Conservation (phyloP, 2,113 vertebrate genomes). For the Carassius gibelio region DNA sequence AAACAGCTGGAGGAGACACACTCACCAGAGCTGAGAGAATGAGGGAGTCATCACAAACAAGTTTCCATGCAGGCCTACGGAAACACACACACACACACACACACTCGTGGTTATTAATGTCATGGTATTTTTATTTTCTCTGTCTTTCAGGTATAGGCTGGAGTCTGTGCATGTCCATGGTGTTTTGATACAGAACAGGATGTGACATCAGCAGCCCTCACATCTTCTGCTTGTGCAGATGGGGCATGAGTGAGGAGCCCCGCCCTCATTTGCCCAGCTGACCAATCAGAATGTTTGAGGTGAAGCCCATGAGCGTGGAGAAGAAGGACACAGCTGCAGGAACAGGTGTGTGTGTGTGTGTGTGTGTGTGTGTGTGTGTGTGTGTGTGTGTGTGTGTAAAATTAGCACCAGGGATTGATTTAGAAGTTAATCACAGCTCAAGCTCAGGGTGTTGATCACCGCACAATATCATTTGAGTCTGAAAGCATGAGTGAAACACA, state of each 20-base stretch:
- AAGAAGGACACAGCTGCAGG: slow-evolving; percentile 81
- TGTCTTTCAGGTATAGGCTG: slow-evolving; percentile 30
- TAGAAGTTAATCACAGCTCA: neutral
- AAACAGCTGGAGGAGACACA: slow-evolving; percentile 15
- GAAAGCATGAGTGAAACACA: neutral
- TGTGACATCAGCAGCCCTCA: slow-evolving; percentile 63
- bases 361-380: slow-evolving; percentile 18
- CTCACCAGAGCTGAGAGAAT: neutral
- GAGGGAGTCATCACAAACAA: neutral
- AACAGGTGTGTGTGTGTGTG: slow-evolving; percentile 68
- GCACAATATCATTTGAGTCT: neutral
- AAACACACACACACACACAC: neutral
- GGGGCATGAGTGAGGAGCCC: slow-evolving; percentile 53
- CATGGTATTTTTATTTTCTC: neutral
- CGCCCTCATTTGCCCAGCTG: slow-evolving; percentile 42
- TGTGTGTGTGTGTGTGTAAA: slow-evolving; percentile 18
- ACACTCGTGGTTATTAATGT: neutral
- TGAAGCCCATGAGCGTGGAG: slow-evolving; percentile 84
- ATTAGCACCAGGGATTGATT: neutral
- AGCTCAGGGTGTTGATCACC: neutral
- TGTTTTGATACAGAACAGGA: slow-evolving; percentile 48
- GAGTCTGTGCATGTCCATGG: neutral
- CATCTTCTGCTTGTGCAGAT: slow-evolving; percentile 51
- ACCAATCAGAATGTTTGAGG: slow-evolving; percentile 78
- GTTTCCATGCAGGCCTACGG: neutral